Conservation (phyloP, 2,113 vertebrate species). For the Chionomys nivalis region DNA sequence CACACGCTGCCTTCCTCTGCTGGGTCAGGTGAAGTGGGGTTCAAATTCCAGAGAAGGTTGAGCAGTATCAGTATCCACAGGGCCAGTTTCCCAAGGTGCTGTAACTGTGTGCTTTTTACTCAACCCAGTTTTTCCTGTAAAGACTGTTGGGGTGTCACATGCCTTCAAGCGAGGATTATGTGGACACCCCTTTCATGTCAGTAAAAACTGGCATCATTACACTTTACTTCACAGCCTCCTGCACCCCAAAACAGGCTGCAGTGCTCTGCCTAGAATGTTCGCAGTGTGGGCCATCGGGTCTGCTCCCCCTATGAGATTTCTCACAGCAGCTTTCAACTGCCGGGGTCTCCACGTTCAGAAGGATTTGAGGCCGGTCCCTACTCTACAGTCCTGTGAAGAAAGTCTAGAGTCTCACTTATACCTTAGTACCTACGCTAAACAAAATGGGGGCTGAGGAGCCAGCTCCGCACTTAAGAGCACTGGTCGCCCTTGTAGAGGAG, state of each 20-base stretch:
- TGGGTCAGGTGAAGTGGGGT: fast-evolving
- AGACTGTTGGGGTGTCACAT: not conserved
- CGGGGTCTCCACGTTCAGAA: not conserved
- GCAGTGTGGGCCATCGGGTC: fast-evolving
- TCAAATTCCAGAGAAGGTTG: fast-evolving
- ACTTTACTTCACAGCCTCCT: not conserved
- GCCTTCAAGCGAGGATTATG: not conserved
- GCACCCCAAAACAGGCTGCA: not conserved
- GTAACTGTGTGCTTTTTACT: not conserved
- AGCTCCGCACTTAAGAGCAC: not conserved
- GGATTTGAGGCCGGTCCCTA: not conserved
- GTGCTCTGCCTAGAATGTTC: fast-evolving
- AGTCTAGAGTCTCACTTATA: not conserved
- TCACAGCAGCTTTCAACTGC: not conserved
- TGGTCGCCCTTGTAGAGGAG: not conserved
- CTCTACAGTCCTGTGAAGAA: not conserved
- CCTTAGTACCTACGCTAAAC: not conserved
- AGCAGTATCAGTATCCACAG: fast-evolving
- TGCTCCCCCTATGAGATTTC: not conserved
- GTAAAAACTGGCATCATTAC: not conserved
- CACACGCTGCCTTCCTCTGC: fast-evolving
- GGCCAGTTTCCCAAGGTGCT: not conserved
- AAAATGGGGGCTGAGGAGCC: not conserved
- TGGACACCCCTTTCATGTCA: not conserved
- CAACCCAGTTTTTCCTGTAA: not conserved